Base-by-base conservation (phyloP, 2,797 vertebrate genomes). In the Brachymystax lenok region DNA sequence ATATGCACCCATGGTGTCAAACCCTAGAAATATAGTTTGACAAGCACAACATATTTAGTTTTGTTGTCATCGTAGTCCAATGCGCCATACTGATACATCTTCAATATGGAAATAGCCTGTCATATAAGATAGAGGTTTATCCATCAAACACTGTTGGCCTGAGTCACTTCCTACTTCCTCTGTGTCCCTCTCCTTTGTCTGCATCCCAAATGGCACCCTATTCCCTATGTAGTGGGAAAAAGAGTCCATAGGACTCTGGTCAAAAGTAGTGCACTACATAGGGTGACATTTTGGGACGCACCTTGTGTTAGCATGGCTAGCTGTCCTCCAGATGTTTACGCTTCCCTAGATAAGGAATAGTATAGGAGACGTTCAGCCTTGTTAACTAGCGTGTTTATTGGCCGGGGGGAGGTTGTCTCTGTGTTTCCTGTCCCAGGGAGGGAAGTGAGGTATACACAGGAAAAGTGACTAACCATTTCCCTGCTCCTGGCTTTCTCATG, bases 401-500 rank as follows among this genome's bases (percentile, higher is more conserved):
- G 50, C n/a, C n/a, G 59, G 10, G 12, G 19, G 59, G 19, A 17
- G 77, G 19, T 59, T 59, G 17, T 19, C 14, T 3, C 21, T 7
- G n/a, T 67, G 76, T 83, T 91, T 92, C 86, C 85, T 71, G 69
- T 27, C n/a, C 79, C 13, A 24, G 82, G 89, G 16, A 24, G 82
- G 89, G 87, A 92, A 87, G 75, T 76, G 64, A 83, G 27, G 35
- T 79, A 73, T 14, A 75, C 61, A 51, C 64, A 81, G 90, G 90
- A 86, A 90, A 88, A 77, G 19, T 86, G 86, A 90, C 80, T 24
- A 85, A 85, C 35, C 0, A 16, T 80, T 82, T 82, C 78, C 83
- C 50, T 78, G 72, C 74, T 72, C 35, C 74, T 78, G 81, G 82
- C 14, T 73, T 46, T 8, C 54, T 73, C 2, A 12, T 17, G 3